Base-by-base conservation (phyloP, 1,140 invertebrate species). In the Drosophila ercepeae region DNA sequence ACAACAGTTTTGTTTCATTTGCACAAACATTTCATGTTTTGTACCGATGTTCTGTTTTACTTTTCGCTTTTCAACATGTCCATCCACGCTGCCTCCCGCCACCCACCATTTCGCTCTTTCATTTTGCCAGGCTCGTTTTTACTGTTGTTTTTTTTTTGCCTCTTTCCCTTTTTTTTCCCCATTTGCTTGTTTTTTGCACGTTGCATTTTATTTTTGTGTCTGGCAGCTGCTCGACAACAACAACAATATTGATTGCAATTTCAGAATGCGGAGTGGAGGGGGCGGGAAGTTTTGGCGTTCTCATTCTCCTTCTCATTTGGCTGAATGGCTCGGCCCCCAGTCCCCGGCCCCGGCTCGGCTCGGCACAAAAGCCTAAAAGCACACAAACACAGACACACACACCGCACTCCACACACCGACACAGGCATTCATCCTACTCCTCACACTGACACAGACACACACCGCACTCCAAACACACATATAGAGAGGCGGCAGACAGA, bases 161-260 rank as follows among this genome's bases (percentile, higher is more conserved):
- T 73, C 34, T 51, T 71, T 73, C 29, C 13, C 4, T 29, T 8
- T 48, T 46, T 54, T 46, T 39, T 42, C n/a, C n/a, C n/a, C n/a
- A 11, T 32, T 2, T 32, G 29, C 29, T 32, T 39, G 32, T 52
- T 73, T 46, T 46, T 53, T 50, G 41, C 48, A 63, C 58, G 54
- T 82, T 82, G 73, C 78, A 67, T 82, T 67, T 64, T 67, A 64
- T 86, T 75, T 82, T 74, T 84, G 72, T 88, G 81, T 86, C 81
- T 86, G 81, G 81, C 81, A 88, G 81, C 81, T 86, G 82, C 81
- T 88, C 59, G 72, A 55, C 63, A 27, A 50, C 55, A 60, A 51
- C 74, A 74, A 64, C 63, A 81, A 88, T 86, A 86, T 86, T 86
- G 81, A 86, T 86, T 86, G 81, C 81, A 86, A 82, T 86, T 88